phyloP scores from a whole-genome alignment of 2,797 vertebrate species.

The Aplochiton taeniatus region DNA sequence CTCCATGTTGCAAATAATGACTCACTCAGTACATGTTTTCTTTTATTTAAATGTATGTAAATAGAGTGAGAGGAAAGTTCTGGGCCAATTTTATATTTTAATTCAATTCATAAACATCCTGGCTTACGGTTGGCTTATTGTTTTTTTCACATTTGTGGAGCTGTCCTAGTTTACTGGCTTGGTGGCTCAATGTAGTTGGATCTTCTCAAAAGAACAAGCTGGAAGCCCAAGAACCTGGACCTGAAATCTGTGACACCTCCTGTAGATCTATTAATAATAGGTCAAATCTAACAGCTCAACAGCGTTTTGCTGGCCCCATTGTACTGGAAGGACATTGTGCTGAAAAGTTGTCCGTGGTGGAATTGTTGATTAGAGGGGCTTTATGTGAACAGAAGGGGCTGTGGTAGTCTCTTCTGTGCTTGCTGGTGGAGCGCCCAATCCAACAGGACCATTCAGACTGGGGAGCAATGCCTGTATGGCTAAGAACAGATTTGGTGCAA shows the following conservation, averaged over 20 bases:
- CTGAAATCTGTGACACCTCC: constrained; percentile 40
- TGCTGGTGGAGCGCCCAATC: constrained; percentile 45
- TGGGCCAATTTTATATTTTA: constrained; percentile 37
- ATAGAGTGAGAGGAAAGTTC: not conserved
- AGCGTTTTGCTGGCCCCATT: constrained; percentile 56
- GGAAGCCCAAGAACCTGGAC: not conserved
- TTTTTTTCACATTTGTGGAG: constrained; percentile 5
- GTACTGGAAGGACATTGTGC: constrained; percentile 54
- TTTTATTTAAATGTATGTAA: constrained; percentile 43
- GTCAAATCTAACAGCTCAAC: constrained; percentile 49
- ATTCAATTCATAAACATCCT: constrained; percentile 23
- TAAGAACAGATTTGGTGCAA: no score
- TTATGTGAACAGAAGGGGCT: constrained; percentile 46
- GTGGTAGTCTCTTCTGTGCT: constrained; percentile 49
- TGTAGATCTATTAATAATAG: constrained; percentile 49
- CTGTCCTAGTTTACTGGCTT: constrained; percentile 25
- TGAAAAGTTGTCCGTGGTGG: constrained; percentile 49
- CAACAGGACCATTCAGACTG: constrained; percentile 57
- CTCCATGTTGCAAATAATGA: constrained; percentile 10
- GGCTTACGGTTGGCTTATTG: constrained; percentile 3
- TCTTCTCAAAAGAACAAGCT: constrained; percentile 7
- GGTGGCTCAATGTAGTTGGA: constrained; percentile 5
- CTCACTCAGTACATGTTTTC: constrained; percentile 44
- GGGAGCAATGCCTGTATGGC: constrained; percentile 2
- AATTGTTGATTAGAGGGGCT: constrained; percentile 52